Evolutionary conservation across 2,113 vertebrate genomes (phyloP).

Genomic region (Phyllostomus discolor): DNA sequence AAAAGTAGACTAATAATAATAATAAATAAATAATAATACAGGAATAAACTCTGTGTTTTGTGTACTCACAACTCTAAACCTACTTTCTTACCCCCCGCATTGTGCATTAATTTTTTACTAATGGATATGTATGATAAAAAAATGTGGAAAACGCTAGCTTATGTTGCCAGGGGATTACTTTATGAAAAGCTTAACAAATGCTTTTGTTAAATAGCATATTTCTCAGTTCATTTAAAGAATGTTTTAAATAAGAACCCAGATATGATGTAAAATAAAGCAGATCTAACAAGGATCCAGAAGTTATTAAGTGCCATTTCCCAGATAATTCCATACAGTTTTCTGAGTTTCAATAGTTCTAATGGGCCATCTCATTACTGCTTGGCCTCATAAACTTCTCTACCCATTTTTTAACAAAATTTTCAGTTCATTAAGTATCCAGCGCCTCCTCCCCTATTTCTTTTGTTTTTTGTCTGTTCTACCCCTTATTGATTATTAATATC

Average conservation of each 20-base stretch:
- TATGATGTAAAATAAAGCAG: not conserved
- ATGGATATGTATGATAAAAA: not conserved
- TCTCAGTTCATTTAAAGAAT: not conserved
- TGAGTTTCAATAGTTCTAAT: not conserved
- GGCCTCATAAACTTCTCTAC: not conserved
- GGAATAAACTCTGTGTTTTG: not conserved
- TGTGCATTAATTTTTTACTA: not conserved
- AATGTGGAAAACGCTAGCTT: not conserved
- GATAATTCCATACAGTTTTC: not conserved
- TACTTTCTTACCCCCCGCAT: not conserved
- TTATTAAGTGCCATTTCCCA: not conserved
- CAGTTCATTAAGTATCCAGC: not conserved
- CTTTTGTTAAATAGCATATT: not conserved
- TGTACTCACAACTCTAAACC: not conserved
- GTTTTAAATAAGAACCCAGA: not conserved
- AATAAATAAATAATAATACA: not conserved
- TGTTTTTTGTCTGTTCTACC: not conserved
- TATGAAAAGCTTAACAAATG: not conserved
- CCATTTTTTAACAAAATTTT: not conserved
- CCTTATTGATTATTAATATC: not conserved
- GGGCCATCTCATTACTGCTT: not conserved
- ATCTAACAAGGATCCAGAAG: not conserved
- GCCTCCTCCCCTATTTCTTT: not conserved
- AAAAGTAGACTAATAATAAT: not conserved
- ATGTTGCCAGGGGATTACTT: not conserved